These are phyloP conservation scores for Scyliorhinus canicula DNA, from an alignment of 2,797 vertebrate species.

Conservation along the genomic window DNA sequence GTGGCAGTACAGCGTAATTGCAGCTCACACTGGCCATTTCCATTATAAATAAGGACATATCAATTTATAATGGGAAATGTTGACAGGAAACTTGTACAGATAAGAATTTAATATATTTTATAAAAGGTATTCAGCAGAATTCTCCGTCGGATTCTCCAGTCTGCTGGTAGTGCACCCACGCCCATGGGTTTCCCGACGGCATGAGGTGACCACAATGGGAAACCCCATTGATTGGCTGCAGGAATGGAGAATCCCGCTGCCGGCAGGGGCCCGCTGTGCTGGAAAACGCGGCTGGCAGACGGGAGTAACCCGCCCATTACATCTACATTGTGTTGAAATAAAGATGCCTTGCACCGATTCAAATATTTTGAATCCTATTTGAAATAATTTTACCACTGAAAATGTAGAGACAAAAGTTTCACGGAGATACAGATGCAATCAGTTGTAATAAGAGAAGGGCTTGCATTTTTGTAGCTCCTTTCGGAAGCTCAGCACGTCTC, in stretches of 20 bases:
- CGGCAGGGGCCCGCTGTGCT: too few species aligned
- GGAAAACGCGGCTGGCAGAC: too few species aligned
- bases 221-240: too few species aligned
- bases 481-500: neutral
- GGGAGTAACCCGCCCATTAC: too few species aligned
- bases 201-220: too few species aligned
- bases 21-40: neutral
- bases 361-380: neutral
- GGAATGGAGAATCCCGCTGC: too few species aligned
- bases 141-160: too few species aligned
- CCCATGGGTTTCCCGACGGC: too few species aligned
- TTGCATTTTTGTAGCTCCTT: neutral
- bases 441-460: neutral
- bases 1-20: neutral
- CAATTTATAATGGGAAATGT: neutral
- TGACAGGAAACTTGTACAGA: too few species aligned
- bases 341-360: neutral
- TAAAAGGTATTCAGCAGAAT: too few species aligned
- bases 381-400: neutral
- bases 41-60: neutral
- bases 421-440: neutral
- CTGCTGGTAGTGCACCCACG: too few species aligned
- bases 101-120: too few species aligned
- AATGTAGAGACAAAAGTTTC: neutral
- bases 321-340: neutral